Evolutionary conservation across 2,888 invertebrate species (phyloP).

Genomic region (Amblyjoppa proteus): DNA sequence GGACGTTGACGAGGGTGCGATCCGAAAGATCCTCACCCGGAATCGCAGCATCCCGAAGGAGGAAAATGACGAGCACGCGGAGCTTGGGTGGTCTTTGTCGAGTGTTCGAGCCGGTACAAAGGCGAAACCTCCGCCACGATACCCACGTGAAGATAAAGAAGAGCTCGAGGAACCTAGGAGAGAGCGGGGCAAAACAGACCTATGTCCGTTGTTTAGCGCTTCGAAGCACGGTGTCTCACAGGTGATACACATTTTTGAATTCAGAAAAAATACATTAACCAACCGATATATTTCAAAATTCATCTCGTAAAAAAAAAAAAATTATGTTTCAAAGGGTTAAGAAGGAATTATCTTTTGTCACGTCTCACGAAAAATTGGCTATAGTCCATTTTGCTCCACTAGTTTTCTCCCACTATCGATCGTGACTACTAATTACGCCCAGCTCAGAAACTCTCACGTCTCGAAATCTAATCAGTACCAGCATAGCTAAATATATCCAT

Average conservation of each 20-base stretch:
- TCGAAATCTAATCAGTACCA: background rate
- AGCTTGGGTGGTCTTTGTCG: constrained; percentile 65
- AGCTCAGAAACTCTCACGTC: background rate
- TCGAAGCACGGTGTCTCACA: too few relatives aligned
- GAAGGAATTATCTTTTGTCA: background rate
- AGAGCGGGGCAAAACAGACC: background rate
- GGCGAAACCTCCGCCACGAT: constrained; percentile 9
- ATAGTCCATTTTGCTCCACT: background rate
- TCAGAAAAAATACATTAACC: too few relatives aligned
- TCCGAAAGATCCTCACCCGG: constrained; percentile 26
- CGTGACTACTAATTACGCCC: background rate
- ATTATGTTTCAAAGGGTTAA: too few relatives aligned
- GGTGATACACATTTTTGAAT: too few relatives aligned
- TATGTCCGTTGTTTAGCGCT: too few relatives aligned
- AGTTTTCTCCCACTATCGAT: background rate
- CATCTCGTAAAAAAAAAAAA: too few relatives aligned
- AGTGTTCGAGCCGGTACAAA: constrained; percentile 1
- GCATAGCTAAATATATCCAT: background rate
- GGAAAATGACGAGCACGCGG: constrained; percentile 47
- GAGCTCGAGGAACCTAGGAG: constrained; percentile 6
- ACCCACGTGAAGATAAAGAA: constrained; percentile 16
- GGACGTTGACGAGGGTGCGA: constrained; percentile 61
- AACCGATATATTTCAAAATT: too few relatives aligned
- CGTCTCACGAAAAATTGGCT: background rate
- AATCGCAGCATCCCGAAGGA: constrained; percentile 32